Evolutionary conservation across 2,113 vertebrate species (phyloP).

Genomic region (Patagioenas fasciata): DNA sequence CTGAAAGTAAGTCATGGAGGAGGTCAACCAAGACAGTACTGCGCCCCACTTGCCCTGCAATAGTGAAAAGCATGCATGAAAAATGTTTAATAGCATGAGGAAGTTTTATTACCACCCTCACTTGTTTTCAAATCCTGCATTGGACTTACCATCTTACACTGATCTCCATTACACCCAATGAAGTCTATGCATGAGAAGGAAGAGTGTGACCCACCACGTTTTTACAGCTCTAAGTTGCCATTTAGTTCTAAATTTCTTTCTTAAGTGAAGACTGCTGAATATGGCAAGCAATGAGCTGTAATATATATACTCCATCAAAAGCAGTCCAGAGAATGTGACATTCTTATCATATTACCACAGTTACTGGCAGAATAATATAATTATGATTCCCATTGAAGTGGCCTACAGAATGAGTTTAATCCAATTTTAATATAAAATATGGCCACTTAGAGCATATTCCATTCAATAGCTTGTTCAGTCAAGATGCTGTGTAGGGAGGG

Average conservation of each 20-base stretch:
- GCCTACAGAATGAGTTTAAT: conserved; percentile 62
- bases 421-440: conserved; percentile 58
- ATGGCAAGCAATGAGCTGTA: not conserved
- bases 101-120: not conserved
- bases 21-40: not conserved
- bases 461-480: conserved; percentile 14
- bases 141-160: not conserved
- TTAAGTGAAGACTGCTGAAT: conserved; percentile 10
- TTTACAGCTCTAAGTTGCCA: conserved; percentile 1
- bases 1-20: conserved; percentile 13
- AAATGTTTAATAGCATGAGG: not conserved
- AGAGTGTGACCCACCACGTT: not conserved
- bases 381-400: conserved; percentile 57
- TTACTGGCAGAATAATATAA: conserved; percentile 63
- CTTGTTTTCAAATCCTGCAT: not conserved
- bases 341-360: conserved; percentile 64
- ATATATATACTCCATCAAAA: conserved; percentile 33
- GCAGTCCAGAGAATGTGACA: conserved; percentile 34
- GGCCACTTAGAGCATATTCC: conserved; percentile 18
- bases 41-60: not conserved
- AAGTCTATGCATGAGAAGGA: not conserved
- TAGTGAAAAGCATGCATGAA: not conserved
- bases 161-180: not conserved
- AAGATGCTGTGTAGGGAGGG: not conserved
- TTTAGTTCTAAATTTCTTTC: conserved; percentile 29